These are phyloP conservation scores for Apotomis turbidana DNA, from an alignment of 2,888 invertebrate species.

Conservation along the genomic window DNA sequence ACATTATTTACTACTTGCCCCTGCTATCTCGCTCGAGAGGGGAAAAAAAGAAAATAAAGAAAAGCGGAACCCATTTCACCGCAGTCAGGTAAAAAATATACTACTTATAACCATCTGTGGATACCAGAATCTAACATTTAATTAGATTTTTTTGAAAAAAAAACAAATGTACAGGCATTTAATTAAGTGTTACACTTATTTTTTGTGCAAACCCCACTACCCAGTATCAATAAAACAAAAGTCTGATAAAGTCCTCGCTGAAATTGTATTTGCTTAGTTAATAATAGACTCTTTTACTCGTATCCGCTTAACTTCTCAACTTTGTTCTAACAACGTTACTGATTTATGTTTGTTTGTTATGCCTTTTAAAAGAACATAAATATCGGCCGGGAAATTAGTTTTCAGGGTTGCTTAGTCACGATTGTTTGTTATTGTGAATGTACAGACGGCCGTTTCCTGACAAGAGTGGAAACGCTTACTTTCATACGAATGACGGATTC, in stretches of 20 bases:
- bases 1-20: no score
- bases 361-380: conserved; percentile 36
- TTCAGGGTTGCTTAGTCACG: conserved; percentile 23
- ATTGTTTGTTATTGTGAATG: conserved; percentile 6
- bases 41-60: no score
- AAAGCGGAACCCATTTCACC: no score
- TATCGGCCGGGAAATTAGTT: conserved; percentile 30
- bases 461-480: neutral
- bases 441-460: neutral
- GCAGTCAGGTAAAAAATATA: no score
- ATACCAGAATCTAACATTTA: no score
- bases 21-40: no score
- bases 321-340: conserved; percentile 34
- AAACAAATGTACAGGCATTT: no score
- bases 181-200: no score
- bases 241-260: conserved; percentile 9
- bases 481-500: no score
- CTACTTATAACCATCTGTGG: no score
- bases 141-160: no score
- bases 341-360: conserved; percentile 35
- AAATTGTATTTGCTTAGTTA: conserved; percentile 29
- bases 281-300: conserved; percentile 16
- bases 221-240: conserved; percentile 6
- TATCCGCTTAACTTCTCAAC: conserved; percentile 31
- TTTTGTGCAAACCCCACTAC: neutral